Evolutionary conservation across 2,113 vertebrate genomes (phyloP), one percentile per base, ranked within the genome.

Genomic region (Perccottus glenii): DNA sequence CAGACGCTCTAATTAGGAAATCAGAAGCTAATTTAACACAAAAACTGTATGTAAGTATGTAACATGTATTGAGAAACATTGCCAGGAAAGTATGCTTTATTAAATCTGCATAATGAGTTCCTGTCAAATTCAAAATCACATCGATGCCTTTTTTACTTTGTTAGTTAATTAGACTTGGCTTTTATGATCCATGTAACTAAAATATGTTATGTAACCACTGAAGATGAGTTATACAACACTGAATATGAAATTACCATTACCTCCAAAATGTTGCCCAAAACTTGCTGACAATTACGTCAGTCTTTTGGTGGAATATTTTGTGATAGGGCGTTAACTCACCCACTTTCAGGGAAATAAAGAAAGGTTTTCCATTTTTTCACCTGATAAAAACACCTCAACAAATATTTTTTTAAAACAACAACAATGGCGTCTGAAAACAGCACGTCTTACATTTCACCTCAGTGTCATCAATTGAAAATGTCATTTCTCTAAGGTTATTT

Each of bases 401-500:
- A 40, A 58, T 19, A 40, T 19, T 12, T 42, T 42, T 42, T 35
- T 58, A 43, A 42, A 40, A 40, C 52, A 40, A 56, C 6, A 40
- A 56, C 6, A 5, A 12, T 6, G 7, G 33, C 35, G 55, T 42
- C 44, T n/a, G 48, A 9, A n/a, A 66, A 77, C 68, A 79, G 10
- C 11, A 49, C 45, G 65, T 40, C 52, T 67, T 19, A 77, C 70
- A 63, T 3, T 68, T 68, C 38, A 47, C 66, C 48, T 43, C n/a
- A 60, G 70, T 19, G 9, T 70, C 68, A 62, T 72, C 56, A 40
- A 9, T 58, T 43, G 63, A 68, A 75, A 71, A 65, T 47, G 7
- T n/a, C 9, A 64, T 27, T 19, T 75, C 45, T 83, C 70, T 78
- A 1, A 73, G 73, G 75, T 77, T 74, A 75, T 85, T 83, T 88